Base-by-base conservation (phyloP, 2,113 vertebrate genomes). In the Rhinolophus sinicus region DNA sequence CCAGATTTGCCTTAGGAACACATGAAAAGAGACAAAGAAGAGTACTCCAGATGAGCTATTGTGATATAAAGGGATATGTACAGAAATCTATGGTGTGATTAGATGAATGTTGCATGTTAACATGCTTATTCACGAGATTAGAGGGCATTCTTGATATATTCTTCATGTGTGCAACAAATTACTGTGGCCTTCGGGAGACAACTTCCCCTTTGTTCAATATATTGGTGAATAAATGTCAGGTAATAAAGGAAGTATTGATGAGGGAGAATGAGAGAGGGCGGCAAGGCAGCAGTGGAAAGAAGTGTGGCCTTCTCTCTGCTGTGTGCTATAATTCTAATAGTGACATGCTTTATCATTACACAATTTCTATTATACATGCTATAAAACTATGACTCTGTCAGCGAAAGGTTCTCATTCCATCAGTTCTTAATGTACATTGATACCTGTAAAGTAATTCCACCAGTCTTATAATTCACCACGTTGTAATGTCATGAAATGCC, bases 161-260 rank as follows among this genome's bases (percentile, higher is more conserved):
- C 52, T 83, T 92, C 73, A 56, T 26, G 54, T 5, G 7, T 3
- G 13, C 18, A 70, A 67, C 21, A 24, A 56, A 70, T 60, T 6
- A 4, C 24, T 40, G 24, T 1, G 67, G 54, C 56, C 60, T 90
- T 81, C 6, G 35, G 72, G 50, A 93, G 58, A 88, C 81, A 91
- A 30, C 67, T 52, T 93, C 16, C 40, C 16, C 54, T 92, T 56
- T 67, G 93, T 62, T 89, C 75, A 86, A 50, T 87, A 60, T n/a
- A 70, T 18, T 35, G 64, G 60, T 90, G 50, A 78, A 80, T 82
- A 94, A 64, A 67, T 89, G 65, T 58, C 88, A 93, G 65, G 64
- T 86, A 81, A 81, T 86, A 93, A 93, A 96, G 64, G 26, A 58
- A 64, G 69, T 89, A 77, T 62, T 90, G 90, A 93, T 90, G 47